Conservation (phyloP, 2,888 invertebrate species). For the Hedya salicella region DNA sequence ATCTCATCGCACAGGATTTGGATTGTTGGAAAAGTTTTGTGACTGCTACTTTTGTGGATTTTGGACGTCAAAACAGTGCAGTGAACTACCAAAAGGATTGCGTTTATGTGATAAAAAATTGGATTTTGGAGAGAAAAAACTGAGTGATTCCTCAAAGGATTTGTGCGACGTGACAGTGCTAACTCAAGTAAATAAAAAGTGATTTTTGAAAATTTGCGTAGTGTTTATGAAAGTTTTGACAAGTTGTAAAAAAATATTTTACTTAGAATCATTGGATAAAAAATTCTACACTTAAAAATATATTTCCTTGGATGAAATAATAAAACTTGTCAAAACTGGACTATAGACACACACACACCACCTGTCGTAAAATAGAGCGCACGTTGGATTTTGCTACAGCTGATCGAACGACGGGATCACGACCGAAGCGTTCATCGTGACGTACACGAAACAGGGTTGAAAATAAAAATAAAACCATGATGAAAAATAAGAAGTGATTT, state of each 20-base stretch:
- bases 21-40: conserved; percentile 73
- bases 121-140: conserved; percentile 67
- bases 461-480: conserved; percentile 43
- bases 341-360: conserved; percentile 56
- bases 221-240: conserved; percentile 55
- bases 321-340: conserved; percentile 52
- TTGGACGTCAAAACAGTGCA: conserved; percentile 74
- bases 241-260: conserved; percentile 48
- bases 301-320: background rate
- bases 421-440: conserved; percentile 65
- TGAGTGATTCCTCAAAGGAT: conserved; percentile 60
- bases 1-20: conserved; percentile 76
- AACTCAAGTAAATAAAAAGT: conserved; percentile 69
- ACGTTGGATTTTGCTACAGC: conserved; percentile 67
- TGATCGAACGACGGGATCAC: conserved; percentile 64
- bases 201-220: conserved; percentile 50
- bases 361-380: conserved; percentile 59
- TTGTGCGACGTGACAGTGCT: conserved; percentile 61
- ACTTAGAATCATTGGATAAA: background rate
- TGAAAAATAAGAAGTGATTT: background rate
- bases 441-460: conserved; percentile 44
- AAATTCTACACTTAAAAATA: background rate
- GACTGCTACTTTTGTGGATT: conserved; percentile 75
- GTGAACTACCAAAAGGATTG: conserved; percentile 78
- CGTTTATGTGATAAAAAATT: conserved; percentile 67